These are phyloP conservation scores for Axea sp. DNA, from an alignment of 2,888 invertebrate genomes.

Conservation along the genomic window DNA sequence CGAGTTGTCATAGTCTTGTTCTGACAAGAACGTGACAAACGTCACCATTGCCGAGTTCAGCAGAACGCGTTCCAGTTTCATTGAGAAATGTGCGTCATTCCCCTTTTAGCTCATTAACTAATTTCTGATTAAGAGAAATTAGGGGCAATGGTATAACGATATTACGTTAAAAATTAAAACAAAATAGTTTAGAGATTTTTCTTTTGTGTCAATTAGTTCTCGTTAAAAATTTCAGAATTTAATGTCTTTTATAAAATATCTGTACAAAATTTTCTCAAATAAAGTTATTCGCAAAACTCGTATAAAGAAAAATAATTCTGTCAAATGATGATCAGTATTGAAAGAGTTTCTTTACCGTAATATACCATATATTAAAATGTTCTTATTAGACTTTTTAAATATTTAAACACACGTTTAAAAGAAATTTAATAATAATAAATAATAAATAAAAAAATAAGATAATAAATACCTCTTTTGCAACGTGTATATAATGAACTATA, in stretches of 20 bases:
- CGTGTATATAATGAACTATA: too few relatives aligned
- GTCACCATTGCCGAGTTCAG: conserved; percentile 63
- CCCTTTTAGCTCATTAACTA: conserved; percentile 17
- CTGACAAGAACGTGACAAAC: conserved; percentile 65
- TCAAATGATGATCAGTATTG: conserved; percentile 2
- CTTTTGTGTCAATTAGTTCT: too few relatives aligned
- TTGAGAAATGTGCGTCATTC: conserved; percentile 32
- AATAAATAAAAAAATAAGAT: too few relatives aligned
- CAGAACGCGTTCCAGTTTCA: conserved; percentile 65
- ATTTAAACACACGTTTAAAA: too few relatives aligned
- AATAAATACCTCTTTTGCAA: too few relatives aligned
- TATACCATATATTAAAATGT: too few relatives aligned
- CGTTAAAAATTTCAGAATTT: too few relatives aligned
- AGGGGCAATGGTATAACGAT: not conserved
- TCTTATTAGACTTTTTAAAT: too few relatives aligned
- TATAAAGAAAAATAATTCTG: conserved; percentile 20
- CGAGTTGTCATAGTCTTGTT: conserved; percentile 54
- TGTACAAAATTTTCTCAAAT: not conserved
- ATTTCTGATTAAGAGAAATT: conserved; percentile 39
- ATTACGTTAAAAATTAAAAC: not conserved
- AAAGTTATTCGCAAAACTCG: conserved; percentile 16
- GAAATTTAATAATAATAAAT: too few relatives aligned
- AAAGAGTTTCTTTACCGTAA: too few relatives aligned
- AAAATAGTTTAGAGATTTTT: not conserved
- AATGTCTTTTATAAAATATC: too few relatives aligned